phyloP scores from a whole-genome alignment of 2,797 vertebrate genomes.

The Glossophaga mutica region DNA sequence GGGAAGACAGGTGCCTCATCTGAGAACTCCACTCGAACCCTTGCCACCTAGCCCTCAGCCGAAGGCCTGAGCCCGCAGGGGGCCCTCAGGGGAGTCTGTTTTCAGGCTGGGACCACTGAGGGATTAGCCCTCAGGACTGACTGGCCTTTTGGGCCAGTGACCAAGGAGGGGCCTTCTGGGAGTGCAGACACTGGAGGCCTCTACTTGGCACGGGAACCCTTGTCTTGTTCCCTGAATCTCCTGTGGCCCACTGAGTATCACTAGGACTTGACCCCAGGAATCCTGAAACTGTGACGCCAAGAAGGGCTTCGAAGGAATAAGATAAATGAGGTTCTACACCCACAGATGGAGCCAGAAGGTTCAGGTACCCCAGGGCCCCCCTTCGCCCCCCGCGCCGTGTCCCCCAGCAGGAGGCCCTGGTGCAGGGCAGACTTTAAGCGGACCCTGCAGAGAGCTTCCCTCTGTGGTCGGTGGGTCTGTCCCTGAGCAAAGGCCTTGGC shows the following conservation, averaged over 20 bases:
- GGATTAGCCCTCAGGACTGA: background rate
- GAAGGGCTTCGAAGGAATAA: background rate
- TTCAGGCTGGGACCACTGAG: background rate
- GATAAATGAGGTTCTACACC: background rate
- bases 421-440: background rate
- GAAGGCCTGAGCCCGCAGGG: background rate
- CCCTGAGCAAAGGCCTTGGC: background rate
- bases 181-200: background rate
- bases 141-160: background rate
- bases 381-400: no score
- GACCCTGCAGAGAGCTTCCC: background rate
- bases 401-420: background rate
- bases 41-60: background rate
- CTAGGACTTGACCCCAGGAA: background rate
- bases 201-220: background rate
- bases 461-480: background rate
- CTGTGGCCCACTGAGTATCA: background rate
- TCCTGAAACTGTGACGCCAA: background rate
- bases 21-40: background rate
- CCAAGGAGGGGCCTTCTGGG: background rate
- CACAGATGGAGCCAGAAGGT: background rate
- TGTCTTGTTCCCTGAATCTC: background rate
- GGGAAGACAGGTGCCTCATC: background rate
- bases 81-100: background rate
- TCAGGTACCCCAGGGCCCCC: background rate